These are phyloP conservation scores for Melieria crassipennis DNA, from an alignment of 2,888 invertebrate genomes.

Conservation along the genomic window DNA sequence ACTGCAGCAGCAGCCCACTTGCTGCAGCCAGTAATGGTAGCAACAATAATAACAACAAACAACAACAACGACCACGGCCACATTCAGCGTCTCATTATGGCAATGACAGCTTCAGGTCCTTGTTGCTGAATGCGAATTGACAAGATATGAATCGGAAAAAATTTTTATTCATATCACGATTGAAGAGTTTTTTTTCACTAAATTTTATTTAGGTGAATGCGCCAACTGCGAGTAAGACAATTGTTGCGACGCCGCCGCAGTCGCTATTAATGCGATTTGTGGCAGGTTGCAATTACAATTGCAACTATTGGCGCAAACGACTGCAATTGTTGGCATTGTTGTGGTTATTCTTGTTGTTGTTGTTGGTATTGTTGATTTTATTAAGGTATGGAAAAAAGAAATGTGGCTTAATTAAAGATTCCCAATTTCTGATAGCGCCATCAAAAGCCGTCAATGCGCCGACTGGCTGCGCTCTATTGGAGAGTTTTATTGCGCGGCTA, in stretches of 20 bases:
- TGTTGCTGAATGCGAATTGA: constrained; percentile 26
- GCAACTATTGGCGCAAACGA: constrained; percentile 6
- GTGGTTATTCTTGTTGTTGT: too few relatives aligned
- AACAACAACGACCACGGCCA: not conserved
- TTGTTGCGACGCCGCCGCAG: too few relatives aligned
- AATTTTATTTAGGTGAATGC: not conserved
- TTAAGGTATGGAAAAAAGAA: constrained; percentile 18
- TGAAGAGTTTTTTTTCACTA: constrained; percentile 17
- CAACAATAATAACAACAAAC: constrained; percentile 1
- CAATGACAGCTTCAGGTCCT: constrained; percentile 23
- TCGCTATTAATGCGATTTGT: too few relatives aligned
- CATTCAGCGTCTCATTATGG: constrained; percentile 12
- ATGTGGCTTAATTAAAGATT: constrained; percentile 34
- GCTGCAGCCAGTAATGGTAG: not conserved
- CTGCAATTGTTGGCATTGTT: not conserved
- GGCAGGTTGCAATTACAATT: constrained; percentile 19
- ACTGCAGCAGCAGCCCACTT: constrained; percentile 5
- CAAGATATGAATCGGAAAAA: constrained; percentile 26
- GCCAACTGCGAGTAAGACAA: not conserved
- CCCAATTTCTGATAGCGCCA: constrained; percentile 28
- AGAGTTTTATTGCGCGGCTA: too few relatives aligned
- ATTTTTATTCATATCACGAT: constrained; percentile 31
- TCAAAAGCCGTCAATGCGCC: too few relatives aligned
- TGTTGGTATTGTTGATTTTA: constrained; percentile 2
- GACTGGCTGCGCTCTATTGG: too few relatives aligned